Percentiles rank a stretch among this genome's conserved stretches.
Evolutionary conservation across 1,140 invertebrate species (phyloP).

Genomic region (Mycetomoellerius zeteki): DNA sequence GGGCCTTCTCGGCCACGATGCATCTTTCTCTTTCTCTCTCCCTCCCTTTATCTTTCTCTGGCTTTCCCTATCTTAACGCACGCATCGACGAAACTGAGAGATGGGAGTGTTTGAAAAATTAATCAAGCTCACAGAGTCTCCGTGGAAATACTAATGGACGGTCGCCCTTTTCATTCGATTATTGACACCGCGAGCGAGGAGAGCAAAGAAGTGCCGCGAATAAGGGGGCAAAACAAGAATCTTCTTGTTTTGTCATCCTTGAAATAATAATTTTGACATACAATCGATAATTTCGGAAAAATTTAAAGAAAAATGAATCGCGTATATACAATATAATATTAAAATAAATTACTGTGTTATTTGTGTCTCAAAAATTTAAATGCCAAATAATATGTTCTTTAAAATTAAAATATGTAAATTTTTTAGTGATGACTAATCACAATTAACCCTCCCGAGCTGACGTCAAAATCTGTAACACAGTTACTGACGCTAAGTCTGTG

Average conservation of each 20-base stretch:
- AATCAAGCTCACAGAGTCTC: constrained; percentile 77
- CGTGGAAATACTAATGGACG: constrained; percentile 75
- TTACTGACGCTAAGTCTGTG: too few relatives aligned
- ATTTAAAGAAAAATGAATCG: neutral
- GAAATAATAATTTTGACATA: constrained; percentile 30
- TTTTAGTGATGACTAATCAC: neutral
- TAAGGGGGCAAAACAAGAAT: constrained; percentile 13
- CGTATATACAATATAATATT: neutral
- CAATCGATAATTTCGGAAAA: constrained; percentile 23
- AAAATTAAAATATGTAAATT: constrained; percentile 6
- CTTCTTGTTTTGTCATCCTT: neutral
- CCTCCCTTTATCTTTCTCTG: constrained; percentile 1
- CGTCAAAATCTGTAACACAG: too few relatives aligned
- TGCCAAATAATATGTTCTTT: neutral
- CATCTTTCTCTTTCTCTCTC: constrained; percentile 40
- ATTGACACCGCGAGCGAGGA: constrained; percentile 54
- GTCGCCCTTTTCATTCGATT: constrained; percentile 68
- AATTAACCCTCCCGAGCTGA: neutral
- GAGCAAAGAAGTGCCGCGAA: constrained; percentile 27
- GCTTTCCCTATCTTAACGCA: constrained; percentile 72
- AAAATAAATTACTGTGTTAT: neutral
- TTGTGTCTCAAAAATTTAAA: neutral
- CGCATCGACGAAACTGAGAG: constrained; percentile 75
- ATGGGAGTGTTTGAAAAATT: constrained; percentile 83
- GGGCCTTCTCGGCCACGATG: constrained; percentile 71